phyloP scores from a whole-genome alignment of 1,140 invertebrate species.

The Melanaphis sacchari region DNA sequence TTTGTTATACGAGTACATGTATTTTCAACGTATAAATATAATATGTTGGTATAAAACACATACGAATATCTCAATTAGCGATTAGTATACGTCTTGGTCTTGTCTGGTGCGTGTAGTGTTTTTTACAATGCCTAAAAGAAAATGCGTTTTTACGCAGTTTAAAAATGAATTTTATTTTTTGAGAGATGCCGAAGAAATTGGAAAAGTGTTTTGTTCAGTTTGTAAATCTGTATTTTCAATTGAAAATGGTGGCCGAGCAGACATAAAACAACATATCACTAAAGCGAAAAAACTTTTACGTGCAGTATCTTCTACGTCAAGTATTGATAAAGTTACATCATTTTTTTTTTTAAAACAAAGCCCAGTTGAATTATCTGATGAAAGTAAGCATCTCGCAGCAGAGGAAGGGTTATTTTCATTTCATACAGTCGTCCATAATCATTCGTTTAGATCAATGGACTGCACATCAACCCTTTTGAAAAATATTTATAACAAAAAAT shows the following conservation, averaged over 20 bases:
- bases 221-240: too few relatives aligned
- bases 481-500: not conserved
- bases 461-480: not conserved
- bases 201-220: not conserved
- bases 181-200: not conserved
- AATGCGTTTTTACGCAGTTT: not conserved
- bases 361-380: not conserved
- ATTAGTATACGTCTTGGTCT: too few relatives aligned
- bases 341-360: not conserved
- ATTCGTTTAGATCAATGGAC: too few relatives aligned
- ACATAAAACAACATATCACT: not conserved
- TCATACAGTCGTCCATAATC: too few relatives aligned
- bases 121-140: not conserved
- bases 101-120: too few relatives aligned
- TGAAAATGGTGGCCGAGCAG: not conserved
- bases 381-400: not conserved
- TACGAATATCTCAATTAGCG: too few relatives aligned
- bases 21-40: too few relatives aligned
- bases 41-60: too few relatives aligned
- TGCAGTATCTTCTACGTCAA: not conserved
- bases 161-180: not conserved
- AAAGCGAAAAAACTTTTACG: not conserved
- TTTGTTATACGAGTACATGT: too few relatives aligned
- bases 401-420: too few relatives aligned
- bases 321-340: not conserved